Evolutionary conservation across 92 coral and sea anemone species (phyloP).

Genomic region (Nematostella vectensis): DNA sequence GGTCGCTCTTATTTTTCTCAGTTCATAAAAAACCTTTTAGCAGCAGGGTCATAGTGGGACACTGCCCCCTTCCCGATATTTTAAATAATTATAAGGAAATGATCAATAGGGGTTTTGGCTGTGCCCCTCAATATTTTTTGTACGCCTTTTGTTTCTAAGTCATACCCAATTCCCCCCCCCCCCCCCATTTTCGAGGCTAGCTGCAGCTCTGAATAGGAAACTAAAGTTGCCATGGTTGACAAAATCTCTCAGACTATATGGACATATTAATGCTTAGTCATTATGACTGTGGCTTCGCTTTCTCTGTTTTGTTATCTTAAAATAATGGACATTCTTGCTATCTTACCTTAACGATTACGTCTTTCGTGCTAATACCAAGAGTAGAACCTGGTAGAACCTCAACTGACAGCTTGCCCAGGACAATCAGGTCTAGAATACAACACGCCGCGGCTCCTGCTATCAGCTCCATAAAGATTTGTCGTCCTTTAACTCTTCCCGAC

Average conservation of each 20-base stretch:
- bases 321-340: neutral
- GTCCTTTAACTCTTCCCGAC: slow-evolving; percentile 59
- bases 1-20: neutral
- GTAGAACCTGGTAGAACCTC: slow-evolving; percentile 3
- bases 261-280: too few species aligned
- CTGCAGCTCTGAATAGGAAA: too few species aligned
- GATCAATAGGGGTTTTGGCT: too few species aligned
- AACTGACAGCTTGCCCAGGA: slow-evolving; percentile 41
- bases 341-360: slow-evolving; percentile 11
- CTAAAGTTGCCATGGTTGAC: too few species aligned
- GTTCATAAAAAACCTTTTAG: neutral
- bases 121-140: too few species aligned
- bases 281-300: too few species aligned
- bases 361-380: neutral
- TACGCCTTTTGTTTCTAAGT: too few species aligned
- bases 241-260: too few species aligned
- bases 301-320: too few species aligned
- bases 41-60: neutral
- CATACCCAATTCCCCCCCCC: too few species aligned
- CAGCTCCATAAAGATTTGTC: slow-evolving; percentile 25
- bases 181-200: too few species aligned
- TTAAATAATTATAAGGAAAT: too few species aligned
- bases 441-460: slow-evolving; percentile 49
- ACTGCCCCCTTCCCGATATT: neutral
- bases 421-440: slow-evolving; percentile 47